phyloP scores from a whole-genome alignment of 2,797 vertebrate species.

The Fratercula arctica region DNA sequence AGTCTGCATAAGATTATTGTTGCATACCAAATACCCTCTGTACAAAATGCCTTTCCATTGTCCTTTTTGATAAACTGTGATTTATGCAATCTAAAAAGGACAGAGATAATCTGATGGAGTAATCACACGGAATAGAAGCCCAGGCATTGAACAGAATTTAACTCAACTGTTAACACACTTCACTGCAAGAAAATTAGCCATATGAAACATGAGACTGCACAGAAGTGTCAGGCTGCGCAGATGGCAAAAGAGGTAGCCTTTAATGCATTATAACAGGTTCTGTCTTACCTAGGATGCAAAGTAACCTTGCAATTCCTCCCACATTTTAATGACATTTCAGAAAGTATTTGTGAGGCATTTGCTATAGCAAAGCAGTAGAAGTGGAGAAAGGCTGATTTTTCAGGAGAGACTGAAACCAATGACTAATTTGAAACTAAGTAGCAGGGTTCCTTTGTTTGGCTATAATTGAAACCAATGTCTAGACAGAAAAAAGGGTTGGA shows the following conservation, averaged over 20 bases:
- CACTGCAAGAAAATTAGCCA: not conserved
- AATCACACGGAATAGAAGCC: not conserved
- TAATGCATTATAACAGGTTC: not conserved
- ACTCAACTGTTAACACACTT: conserved; percentile 14
- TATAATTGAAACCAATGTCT: not conserved
- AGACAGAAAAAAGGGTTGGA: not conserved
- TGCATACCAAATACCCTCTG: conserved; percentile 20
- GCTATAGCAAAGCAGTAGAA: not conserved
- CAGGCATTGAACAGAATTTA: not conserved
- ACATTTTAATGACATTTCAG: not conserved
- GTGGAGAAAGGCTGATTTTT: not conserved
- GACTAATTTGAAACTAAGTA: not conserved
- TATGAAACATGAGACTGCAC: not conserved
- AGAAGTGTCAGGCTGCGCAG: not conserved
- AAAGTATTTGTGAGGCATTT: not conserved
- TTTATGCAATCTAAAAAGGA: not conserved
- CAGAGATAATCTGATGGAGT: conserved; percentile 7
- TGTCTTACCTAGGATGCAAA: not conserved
- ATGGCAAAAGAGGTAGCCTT: not conserved
- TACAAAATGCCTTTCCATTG: not conserved
- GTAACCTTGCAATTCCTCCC: not conserved
- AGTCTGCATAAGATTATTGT: not conserved
- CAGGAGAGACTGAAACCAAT: not conserved
- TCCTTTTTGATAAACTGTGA: conserved; percentile 11
- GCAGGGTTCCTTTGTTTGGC: not conserved